Evolutionary conservation across 2,888 invertebrate genomes (phyloP), one percentile per base, ranked within the genome.

Genomic region (Megalurothrips usitatus): DNA sequence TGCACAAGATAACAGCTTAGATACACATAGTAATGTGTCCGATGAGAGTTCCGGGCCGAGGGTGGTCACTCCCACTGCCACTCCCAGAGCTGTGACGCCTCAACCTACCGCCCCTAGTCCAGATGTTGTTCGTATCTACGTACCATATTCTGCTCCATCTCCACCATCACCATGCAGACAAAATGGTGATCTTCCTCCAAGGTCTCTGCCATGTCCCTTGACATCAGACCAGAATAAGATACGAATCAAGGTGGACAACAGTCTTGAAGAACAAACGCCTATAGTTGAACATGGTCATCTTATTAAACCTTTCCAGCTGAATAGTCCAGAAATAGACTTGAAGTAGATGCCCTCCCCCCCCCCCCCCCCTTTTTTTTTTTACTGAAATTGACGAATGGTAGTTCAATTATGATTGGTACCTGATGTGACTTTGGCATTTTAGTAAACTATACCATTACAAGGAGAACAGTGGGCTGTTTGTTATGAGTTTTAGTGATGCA

Each of bases 81-180:
- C 93, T 0, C 92, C 93, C 3, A 88, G 92, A 48, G 92, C 92
- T 48, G 92, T 75, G 9, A 75, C 68, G 10, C 68, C 68, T 23
- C 68, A 92, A 0, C 92, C 92, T 3, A 91, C 91, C 82, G 91
- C 90, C 79, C 92, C 92, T 34, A 90, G 89, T 84, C 93, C 93
- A 79, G 94, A 94, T 86, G 91, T 94, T 79, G 91, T 94, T 80
- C 90, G 94, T 82, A 94, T 94, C 83, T 94, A 94, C 87, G 94
- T 94, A 81, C 93, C 94, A 1, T 94, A 94, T 87, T 90, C 90
- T n/a, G 84, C 85, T 19, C 84, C 85, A 17, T 85, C 89, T 86
- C 85, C 83, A 88, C 49, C 87, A 87, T 81, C 88, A 88, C 79
- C 48, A 79, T 28, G 58, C 52, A 81, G 78, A 63, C 83, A 81